Evolutionary conservation across 2,888 invertebrate genomes (phyloP).

Genomic region (Orchesella flavescens): DNA sequence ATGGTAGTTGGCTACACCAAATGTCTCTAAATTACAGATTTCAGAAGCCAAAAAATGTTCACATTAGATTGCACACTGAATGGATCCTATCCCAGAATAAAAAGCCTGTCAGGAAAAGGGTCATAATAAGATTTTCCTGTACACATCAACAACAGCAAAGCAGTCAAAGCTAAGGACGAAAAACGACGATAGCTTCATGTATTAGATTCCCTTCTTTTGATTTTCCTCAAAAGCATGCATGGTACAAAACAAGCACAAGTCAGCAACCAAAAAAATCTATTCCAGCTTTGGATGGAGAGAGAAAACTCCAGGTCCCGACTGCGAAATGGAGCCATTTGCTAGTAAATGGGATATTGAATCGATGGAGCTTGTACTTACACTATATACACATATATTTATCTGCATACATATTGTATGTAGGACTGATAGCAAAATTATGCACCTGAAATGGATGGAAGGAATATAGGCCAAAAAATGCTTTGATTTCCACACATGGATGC

Average conservation of each 20-base stretch:
- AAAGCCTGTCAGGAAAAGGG: constrained; percentile 51
- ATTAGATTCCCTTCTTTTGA: constrained; percentile 16
- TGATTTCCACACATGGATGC: constrained; percentile 52
- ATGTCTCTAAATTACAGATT: constrained; percentile 52
- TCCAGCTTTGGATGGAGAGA: background rate
- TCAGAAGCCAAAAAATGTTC: constrained; percentile 46
- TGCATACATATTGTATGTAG: background rate
- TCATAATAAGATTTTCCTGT: constrained; percentile 56
- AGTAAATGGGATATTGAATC: constrained; percentile 58
- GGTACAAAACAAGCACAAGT: constrained; percentile 14
- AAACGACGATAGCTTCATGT: constrained; percentile 39
- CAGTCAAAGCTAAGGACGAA: constrained; percentile 34
- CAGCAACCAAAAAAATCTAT: background rate
- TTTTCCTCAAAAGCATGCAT: background rate
- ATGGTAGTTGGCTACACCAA: constrained; percentile 26
- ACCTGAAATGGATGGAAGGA: background rate
- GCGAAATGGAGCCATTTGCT: constrained; percentile 57
- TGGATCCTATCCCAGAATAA: constrained; percentile 8
- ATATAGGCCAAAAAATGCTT: constrained; percentile 46
- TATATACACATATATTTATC: background rate
- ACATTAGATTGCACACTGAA: constrained; percentile 45
- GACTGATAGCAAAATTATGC: background rate
- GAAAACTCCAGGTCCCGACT: constrained; percentile 53
- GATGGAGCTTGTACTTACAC: constrained; percentile 18
- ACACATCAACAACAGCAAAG: constrained; percentile 52